A percentile compares a stretch with the other conserved stretches of the same genome.
Conservation (phyloP, 2,888 invertebrate species). For the Scaptodrosophila latifasciaeformis region DNA sequence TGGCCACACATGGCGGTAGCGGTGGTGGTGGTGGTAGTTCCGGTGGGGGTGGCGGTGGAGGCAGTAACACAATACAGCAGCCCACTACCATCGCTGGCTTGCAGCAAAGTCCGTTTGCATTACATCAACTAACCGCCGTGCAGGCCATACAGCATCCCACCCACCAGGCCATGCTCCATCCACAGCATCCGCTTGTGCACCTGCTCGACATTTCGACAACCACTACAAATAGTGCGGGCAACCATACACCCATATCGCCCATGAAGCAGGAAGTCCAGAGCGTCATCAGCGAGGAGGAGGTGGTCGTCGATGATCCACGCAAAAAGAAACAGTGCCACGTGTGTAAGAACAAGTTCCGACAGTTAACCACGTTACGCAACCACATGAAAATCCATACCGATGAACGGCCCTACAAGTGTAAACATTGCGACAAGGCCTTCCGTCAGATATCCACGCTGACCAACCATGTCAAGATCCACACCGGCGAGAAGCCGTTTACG, state of each 20-base stretch:
- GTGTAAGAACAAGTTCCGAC: conserved; percentile 71
- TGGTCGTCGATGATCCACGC: conserved; percentile 70
- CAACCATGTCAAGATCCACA: conserved; percentile 71
- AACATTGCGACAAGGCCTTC: conserved; percentile 71
- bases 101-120: conserved; percentile 67
- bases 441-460: conserved; percentile 71
- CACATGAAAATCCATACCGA: conserved; percentile 72
- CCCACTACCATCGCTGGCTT: conserved; percentile 65
- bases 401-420: conserved; percentile 71
- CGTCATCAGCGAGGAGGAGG: conserved; percentile 63
- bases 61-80: conserved; percentile 58
- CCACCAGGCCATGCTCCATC: conserved; percentile 71
- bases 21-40: conserved; percentile 34
- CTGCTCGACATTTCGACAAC: conserved; percentile 69
- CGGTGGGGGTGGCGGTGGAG: conserved; percentile 40
- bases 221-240: conserved; percentile 61
- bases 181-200: conserved; percentile 70
- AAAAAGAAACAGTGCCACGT: conserved; percentile 73
- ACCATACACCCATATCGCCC: conserved; percentile 67
- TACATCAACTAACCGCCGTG: conserved; percentile 70
- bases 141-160: conserved; percentile 72
- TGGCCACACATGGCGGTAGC: conserved; percentile 48
- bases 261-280: conserved; percentile 69
- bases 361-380: conserved; percentile 70
- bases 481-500: conserved; percentile 70